Conservation (phyloP, 92 coral and sea anemone species). For the Pocillopora meandrina region DNA sequence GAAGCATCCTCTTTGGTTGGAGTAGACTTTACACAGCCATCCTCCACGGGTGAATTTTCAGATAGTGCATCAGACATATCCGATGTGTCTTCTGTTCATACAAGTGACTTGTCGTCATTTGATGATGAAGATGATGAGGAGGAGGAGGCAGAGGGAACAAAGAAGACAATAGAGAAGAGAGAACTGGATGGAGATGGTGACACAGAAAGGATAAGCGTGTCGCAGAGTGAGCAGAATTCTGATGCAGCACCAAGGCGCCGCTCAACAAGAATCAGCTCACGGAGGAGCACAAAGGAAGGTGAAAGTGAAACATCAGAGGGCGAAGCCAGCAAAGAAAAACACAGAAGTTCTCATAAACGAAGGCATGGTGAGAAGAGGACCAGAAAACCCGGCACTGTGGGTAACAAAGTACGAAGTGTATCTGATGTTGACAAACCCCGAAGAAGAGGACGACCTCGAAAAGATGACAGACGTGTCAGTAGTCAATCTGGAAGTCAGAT, state of each 20-base stretch:
- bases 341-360: conserved; percentile 15
- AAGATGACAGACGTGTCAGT: conserved; percentile 44
- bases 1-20: neutral
- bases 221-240: conserved; percentile 25
- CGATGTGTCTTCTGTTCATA: conserved; percentile 94
- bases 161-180: neutral
- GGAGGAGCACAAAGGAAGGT: conserved; percentile 66
- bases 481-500: conserved; percentile 8
- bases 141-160: neutral
- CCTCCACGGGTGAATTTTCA: conserved; percentile 64
- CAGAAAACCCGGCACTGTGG: conserved; percentile 10
- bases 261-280: conserved; percentile 64
- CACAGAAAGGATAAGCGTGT: conserved; percentile 4
- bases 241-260: conserved; percentile 39
- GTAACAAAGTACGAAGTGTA: conserved; percentile 2
- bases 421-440: conserved; percentile 51
- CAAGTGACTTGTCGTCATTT: conserved; percentile 96
- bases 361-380: conserved; percentile 13
- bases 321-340: conserved; percentile 24
- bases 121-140: conserved; percentile 48
- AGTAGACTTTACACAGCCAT: neutral
- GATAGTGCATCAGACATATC: conserved; percentile 84
- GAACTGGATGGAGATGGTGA: conserved; percentile 2
- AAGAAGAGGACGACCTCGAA: conserved; percentile 80
- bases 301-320: conserved; percentile 51